Conservation (phyloP, 2,888 invertebrate genomes). For the Ennomos fuscantarius region DNA sequence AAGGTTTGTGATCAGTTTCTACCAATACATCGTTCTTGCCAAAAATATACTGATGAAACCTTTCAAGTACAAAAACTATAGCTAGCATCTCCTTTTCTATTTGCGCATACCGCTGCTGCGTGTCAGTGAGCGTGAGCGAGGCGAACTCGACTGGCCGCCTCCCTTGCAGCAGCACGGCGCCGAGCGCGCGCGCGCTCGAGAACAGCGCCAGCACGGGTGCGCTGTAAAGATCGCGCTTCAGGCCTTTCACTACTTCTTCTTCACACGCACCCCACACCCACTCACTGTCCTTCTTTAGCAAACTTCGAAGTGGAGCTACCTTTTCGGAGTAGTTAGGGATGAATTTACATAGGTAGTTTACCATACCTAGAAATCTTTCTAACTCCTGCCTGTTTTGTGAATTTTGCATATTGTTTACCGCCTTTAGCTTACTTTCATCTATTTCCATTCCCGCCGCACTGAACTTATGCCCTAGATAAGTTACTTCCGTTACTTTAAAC, state of each 20-base stretch:
- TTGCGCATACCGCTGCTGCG: too few species aligned
- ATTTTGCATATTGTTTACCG: constrained; percentile 33
- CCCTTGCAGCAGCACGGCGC: too few species aligned
- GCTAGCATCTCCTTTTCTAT: too few species aligned
- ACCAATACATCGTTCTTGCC: constrained; percentile 37
- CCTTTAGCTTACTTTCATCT: constrained; percentile 31
- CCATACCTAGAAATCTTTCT: constrained; percentile 41
- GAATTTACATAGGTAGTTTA: constrained; percentile 42
- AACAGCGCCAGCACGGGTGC: too few species aligned
- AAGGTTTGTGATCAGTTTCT: constrained; percentile 46
- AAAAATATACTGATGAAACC: constrained; percentile 46
- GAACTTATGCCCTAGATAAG: constrained; percentile 29
- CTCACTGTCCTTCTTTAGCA: constrained; percentile 35
- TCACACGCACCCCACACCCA: constrained; percentile 35
- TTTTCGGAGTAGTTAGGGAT: constrained; percentile 40
- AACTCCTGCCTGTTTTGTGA: constrained; percentile 29
- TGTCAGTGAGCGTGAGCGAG: too few species aligned
- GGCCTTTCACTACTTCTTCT: background rate
- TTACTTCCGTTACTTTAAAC: constrained; percentile 30
- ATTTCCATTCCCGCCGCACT: constrained; percentile 22
- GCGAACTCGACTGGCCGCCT: too few species aligned
- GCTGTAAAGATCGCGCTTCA: too few species aligned
- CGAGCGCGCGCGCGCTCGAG: too few species aligned
- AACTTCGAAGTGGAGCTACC: constrained; percentile 6
- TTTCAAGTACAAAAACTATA: too few species aligned